A percentile compares a stretch with the other conserved stretches of the same genome.
Conservation (phyloP, 2,797 vertebrate species). For the Octomys mimax region DNA sequence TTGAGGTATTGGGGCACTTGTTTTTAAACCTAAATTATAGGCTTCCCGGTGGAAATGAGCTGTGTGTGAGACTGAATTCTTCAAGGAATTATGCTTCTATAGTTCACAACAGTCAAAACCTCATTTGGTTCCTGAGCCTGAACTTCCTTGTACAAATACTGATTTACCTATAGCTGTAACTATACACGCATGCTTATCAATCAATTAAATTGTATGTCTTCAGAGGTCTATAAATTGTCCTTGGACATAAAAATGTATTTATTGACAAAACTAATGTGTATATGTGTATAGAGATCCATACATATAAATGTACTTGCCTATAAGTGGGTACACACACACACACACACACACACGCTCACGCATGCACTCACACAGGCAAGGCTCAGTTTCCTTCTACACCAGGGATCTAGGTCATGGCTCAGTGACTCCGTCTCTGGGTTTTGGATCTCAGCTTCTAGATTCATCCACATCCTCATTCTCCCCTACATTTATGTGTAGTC, state of each 20-base stretch:
- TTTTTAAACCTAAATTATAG: neutral
- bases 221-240: no score
- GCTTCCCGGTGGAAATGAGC: neutral
- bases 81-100: accelerated
- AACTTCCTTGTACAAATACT: neutral
- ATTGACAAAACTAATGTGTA: neutral
- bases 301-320: neutral
- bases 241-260: neutral
- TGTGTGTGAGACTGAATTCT: neutral
- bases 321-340: neutral
- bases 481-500: neutral
- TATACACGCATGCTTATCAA: neutral
- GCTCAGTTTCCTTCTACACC: neutral
- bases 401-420: neutral
- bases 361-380: neutral
- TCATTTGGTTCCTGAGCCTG: neutral
- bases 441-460: neutral
- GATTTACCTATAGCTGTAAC: neutral
- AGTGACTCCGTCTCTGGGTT: neutral
- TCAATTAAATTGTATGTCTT: neutral
- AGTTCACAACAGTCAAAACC: neutral
- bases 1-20: neutral
- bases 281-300: neutral
- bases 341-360: neutral
- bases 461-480: neutral